Evolutionary conservation across 1,140 invertebrate genomes (phyloP).

Genomic region (Caligus rogercresseyi): DNA sequence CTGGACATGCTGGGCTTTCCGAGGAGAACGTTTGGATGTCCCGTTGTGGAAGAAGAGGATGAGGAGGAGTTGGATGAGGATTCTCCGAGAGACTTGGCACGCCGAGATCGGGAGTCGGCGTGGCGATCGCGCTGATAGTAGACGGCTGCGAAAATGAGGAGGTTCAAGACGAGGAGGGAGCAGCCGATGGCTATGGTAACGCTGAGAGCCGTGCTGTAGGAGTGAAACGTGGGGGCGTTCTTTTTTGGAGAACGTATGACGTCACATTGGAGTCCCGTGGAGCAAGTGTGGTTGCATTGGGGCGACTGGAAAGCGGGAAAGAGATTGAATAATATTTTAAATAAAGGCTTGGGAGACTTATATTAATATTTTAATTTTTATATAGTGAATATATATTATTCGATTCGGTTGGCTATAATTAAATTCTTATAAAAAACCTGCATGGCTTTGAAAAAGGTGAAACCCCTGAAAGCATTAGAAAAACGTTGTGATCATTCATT

Average conservation of each 20-base stretch:
- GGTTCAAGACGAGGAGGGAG: slow-evolving; percentile 68
- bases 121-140: slow-evolving; percentile 59
- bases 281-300: not conserved
- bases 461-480: no score
- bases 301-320: not conserved
- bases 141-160: slow-evolving; percentile 76
- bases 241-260: slow-evolving; percentile 7
- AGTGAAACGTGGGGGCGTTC: slow-evolving; percentile 31
- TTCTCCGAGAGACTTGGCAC: not conserved
- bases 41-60: not conserved
- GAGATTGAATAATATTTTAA: no score
- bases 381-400: no score
- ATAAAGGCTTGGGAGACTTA: no score
- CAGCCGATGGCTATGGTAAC: slow-evolving; percentile 82
- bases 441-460: no score
- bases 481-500: no score
- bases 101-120: slow-evolving; percentile 1
- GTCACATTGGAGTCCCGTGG: not conserved
- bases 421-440: no score
- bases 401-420: no score
- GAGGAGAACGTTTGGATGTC: not conserved
- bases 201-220: slow-evolving; percentile 71
- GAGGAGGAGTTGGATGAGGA: not conserved
- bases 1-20: not conserved
- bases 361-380: no score